Percentiles rank a stretch among this genome's conserved stretches.
Conservation (phyloP, 2,888 invertebrate genomes). For the Orthonychiurus folsomi region DNA sequence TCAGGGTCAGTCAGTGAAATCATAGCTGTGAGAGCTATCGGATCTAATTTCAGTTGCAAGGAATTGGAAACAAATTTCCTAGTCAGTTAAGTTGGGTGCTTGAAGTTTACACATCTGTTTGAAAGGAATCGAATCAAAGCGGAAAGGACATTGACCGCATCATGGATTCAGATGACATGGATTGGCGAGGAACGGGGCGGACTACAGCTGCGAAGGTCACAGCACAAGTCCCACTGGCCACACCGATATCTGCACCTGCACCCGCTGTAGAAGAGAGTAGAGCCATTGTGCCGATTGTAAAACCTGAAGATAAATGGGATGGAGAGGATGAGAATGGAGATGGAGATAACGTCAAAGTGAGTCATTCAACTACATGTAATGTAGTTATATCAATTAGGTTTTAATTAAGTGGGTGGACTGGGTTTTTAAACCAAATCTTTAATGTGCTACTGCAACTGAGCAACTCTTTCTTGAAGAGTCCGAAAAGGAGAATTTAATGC, state of each 20-base stretch:
- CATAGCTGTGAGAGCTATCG: too few species aligned
- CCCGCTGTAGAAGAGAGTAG: background rate
- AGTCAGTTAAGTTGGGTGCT: too few species aligned
- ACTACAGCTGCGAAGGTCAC: too few species aligned
- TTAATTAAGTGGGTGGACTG: too few species aligned
- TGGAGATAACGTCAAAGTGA: constrained; percentile 6
- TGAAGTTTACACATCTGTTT: too few species aligned
- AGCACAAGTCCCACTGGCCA: background rate
- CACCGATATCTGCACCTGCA: background rate
- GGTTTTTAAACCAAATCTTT: too few species aligned
- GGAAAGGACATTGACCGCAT: too few species aligned
- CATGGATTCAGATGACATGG: background rate
- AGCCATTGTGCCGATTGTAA: background rate
- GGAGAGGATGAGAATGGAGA: constrained; percentile 14
- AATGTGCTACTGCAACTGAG: too few species aligned
- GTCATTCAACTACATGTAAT: constrained; percentile 8
- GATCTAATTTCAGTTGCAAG: too few species aligned
- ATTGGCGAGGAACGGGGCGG: background rate
- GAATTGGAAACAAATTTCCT: too few species aligned
- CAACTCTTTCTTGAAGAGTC: background rate
- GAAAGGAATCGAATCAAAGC: too few species aligned
- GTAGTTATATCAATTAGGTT: background rate
- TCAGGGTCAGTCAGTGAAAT: too few species aligned
- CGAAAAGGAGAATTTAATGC: background rate
- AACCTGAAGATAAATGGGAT: constrained; percentile 9